Conservation (phyloP, 1,140 invertebrate species). For the Alviniconcha marisindica region DNA sequence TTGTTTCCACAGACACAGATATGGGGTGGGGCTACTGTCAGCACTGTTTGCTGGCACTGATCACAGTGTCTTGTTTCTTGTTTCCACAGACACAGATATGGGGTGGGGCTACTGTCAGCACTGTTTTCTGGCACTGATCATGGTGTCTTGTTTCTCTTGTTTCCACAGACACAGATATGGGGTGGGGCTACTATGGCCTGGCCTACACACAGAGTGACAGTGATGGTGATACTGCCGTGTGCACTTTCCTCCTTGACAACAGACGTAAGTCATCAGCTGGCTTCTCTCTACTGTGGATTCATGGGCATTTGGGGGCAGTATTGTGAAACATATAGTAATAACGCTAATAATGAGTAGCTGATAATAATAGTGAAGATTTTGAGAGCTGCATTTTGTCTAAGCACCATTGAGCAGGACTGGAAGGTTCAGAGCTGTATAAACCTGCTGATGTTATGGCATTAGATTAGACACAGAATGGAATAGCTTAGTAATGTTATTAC, state of each 20-base stretch:
- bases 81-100: neutral
- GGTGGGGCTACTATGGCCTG: conserved; percentile 13
- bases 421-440: too few species aligned
- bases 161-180: neutral
- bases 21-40: neutral
- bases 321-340: too few species aligned
- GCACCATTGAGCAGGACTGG: too few species aligned
- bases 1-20: neutral
- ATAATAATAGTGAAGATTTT: too few species aligned
- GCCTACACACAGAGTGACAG: conserved; percentile 19
- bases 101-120: neutral
- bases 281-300: too few species aligned
- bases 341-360: too few species aligned
- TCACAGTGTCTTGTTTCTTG: neutral
- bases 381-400: too few species aligned
- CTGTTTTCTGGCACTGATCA: neutral
- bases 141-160: neutral
- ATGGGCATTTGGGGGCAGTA: too few species aligned
- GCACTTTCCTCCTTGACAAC: conserved; percentile 5
- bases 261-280: neutral
- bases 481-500: too few species aligned
- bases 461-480: too few species aligned
- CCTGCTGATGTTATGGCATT: too few species aligned
- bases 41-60: neutral
- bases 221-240: conserved; percentile 16